Conservation (phyloP, 23 tunicate species). For the Botrylloides violaceus region DNA sequence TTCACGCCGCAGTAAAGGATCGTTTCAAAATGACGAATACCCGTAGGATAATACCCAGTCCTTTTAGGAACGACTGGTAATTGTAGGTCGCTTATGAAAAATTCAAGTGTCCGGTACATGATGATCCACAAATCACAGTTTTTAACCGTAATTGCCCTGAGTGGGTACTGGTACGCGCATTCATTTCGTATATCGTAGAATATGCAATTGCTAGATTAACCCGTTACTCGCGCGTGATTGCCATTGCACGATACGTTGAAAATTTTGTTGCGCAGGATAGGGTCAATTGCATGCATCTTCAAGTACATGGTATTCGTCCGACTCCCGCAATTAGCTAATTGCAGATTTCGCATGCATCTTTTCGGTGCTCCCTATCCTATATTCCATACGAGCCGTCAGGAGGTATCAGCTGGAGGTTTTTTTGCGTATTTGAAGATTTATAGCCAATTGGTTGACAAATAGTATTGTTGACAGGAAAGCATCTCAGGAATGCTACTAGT, state of each 20-base stretch:
- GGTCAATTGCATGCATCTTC: background rate
- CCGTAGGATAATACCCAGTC: background rate
- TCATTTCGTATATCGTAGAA: background rate
- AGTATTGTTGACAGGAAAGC: too few species aligned
- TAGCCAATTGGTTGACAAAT: too few species aligned
- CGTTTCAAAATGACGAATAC: background rate
- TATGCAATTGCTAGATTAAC: background rate
- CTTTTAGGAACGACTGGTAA: constrained; percentile 3
- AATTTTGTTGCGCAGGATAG: background rate
- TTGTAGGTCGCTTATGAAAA: constrained; percentile 17
- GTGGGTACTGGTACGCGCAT: constrained; percentile 1
- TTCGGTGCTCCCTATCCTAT: too few species aligned
- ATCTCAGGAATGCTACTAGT: too few species aligned
- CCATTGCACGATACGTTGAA: background rate
- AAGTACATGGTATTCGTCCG: background rate
- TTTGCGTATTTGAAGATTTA: too few species aligned
- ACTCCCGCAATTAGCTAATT: background rate
- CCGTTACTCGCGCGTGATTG: background rate
- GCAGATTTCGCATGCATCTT: background rate
- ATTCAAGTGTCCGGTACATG: constrained; percentile 17
- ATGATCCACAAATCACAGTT: constrained; percentile 2
- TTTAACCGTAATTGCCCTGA: background rate
- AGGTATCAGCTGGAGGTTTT: too few species aligned
- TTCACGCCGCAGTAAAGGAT: background rate
- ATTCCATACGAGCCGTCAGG: too few species aligned